Base-by-base conservation (phyloP, 2,888 invertebrate species). In the Apoderus coryli region DNA sequence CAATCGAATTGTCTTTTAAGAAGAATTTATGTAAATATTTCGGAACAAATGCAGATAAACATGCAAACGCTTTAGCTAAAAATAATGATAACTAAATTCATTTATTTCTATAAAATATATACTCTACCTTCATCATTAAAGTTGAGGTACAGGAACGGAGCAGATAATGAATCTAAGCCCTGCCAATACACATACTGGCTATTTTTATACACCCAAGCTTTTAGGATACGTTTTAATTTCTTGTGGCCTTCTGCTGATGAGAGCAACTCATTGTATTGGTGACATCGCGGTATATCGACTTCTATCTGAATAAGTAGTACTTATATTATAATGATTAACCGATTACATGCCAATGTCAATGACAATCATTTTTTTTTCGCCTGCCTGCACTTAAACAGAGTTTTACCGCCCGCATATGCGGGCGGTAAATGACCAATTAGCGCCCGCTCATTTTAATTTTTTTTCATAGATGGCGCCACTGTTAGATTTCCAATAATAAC, bases 111-210 rank as follows among this genome's bases (percentile, higher is more conserved):
- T n/a, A n/a, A n/a, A n/a, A n/a, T n/a, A n/a, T n/a, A n/a, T n/a
- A n/a, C 7, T 19, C n/a, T 52, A 88, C 90, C 85, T 73, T 96
- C 93, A 56, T 95, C 74, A 54, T 90, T 90, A 54, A 98, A 98
- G 62, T 98, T 92, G 16, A 98, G 67, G 54, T 82, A 88, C 3
- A 99, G 63, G 63, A 98, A 98, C 0, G 98, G 98, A 0, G 98
- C 98, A 31, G 92, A 90, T 10, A 98, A 64, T 0, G 96, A 98
- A 60, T 99, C 98, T 32, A 98, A 62, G 1, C 98, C 98, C 62
- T 98, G 98, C 98, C 98, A 98, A 59, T 98, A 98, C 2, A 98
- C 98, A 49, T 95, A 96, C 49, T 92, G 78, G 0, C 85, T 80
- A 63, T 95, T 89, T 35, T 82, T 79, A 6, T 81, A 70, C 3